These are phyloP conservation scores for Apodemus agrarius DNA, from an alignment of 2,797 vertebrate genomes.

Conservation along the genomic window DNA sequence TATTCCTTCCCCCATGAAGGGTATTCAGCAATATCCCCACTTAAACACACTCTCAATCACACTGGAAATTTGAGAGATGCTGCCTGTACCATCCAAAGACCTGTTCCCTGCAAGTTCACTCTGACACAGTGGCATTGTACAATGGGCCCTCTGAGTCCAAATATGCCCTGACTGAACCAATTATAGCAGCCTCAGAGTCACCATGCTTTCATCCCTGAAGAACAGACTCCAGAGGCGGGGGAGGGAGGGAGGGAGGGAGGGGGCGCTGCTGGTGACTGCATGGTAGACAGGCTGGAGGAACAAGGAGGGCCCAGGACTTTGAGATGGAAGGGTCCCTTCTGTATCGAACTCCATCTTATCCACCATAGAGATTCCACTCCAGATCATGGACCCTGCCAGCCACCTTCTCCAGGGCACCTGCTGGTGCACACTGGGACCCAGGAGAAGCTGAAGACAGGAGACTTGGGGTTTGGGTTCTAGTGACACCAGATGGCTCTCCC, in stretches of 20 bases:
- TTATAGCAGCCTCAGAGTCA: background rate
- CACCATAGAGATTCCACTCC: background rate
- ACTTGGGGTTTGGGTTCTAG: background rate
- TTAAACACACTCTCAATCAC: background rate
- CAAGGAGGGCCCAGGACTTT: background rate
- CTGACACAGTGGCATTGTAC: background rate
- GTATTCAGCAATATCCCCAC: background rate
- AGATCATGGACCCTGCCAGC: background rate
- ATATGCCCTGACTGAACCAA: background rate
- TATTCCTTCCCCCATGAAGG: background rate
- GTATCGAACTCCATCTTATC: background rate
- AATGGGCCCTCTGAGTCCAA: no score
- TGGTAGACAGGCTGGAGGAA: background rate
- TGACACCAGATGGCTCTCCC: background rate
- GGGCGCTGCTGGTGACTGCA: no score
- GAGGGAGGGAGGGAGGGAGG: no score
- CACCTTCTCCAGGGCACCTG: background rate
- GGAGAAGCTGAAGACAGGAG: background rate
- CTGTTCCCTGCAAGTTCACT: background rate
- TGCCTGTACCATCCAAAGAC: background rate
- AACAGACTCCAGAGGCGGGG: background rate
- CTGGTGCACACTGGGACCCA: background rate
- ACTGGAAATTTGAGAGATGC: background rate
- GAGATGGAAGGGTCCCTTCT: background rate
- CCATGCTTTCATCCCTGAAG: background rate